phyloP scores from a whole-genome alignment of 2,888 invertebrate genomes.

The Acanthosoma haemorrhoidale region DNA sequence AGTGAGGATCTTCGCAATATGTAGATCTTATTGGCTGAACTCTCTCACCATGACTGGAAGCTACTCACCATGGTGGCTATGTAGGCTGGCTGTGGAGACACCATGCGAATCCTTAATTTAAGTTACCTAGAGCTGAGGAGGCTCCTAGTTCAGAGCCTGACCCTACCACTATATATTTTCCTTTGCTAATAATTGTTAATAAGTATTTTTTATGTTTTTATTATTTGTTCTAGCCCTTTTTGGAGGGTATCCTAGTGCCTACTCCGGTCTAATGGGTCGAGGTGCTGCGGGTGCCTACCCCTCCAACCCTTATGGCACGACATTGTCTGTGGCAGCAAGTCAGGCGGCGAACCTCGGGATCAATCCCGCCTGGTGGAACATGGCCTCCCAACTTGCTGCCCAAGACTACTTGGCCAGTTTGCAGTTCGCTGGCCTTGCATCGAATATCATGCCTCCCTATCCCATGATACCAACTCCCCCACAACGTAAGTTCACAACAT shows the following conservation, averaged over 20 bases:
- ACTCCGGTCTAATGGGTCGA: constrained; percentile 39
- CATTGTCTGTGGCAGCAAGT: constrained; percentile 77
- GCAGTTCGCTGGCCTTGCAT: constrained; percentile 49
- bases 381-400: constrained; percentile 81
- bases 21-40: too few species aligned
- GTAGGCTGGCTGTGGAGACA: too few species aligned
- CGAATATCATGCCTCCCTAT: constrained; percentile 38
- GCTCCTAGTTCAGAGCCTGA: too few species aligned
- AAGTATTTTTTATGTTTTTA: neutral
- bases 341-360: constrained; percentile 78
- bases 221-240: constrained; percentile 36
- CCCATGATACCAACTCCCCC: constrained; percentile 38
- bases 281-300: constrained; percentile 25
- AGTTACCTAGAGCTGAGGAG: too few species aligned
- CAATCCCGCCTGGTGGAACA: constrained; percentile 83
- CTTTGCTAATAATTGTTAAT: neutral
- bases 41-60: too few species aligned
- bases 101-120: too few species aligned
- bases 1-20: too few species aligned
- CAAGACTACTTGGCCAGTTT: constrained; percentile 80
- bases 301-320: constrained; percentile 51
- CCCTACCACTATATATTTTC: too few species aligned
- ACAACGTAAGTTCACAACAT: constrained; percentile 26
- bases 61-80: too few species aligned
- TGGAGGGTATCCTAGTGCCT: constrained; percentile 43